Evolutionary conservation across 2,888 invertebrate species (phyloP), one percentile per base, ranked within the genome.

Genomic region (Ophion costatus): DNA sequence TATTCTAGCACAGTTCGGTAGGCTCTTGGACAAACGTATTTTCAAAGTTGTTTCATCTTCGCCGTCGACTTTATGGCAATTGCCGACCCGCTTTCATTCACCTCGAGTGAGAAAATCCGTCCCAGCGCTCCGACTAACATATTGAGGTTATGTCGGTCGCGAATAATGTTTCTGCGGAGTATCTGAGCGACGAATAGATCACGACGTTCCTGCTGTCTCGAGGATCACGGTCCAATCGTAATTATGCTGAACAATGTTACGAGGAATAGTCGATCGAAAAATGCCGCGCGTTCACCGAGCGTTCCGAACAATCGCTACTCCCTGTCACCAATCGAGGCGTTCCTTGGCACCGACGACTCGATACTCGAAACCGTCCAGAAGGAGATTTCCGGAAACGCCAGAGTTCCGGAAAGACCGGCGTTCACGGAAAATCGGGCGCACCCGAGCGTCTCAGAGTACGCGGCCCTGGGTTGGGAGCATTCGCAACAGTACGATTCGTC

Each of bases 181-280:
- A 17, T 57, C 14, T 22, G 29, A 64, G 20, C 4, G 45, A 45
- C 20, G n/a, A 63, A 38, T 33, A 22, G 17, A 45, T 69, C 20
- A 38, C n/a, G 14, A 61, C 6, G n/a, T 29, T 29, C 10, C 17
- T 1, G 24, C 17, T 20, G 6, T 22, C 42, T 42, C 2, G 20
- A 59, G 10, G 10, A n/a, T 24, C 17, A 57, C 14, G 3, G 17
- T 11, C 5, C 51, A 69, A 42, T 20, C n/a, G 7, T 9, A 64
- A 78, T 75, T 22, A 85, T 85, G 84, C 61, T 64, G 42, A 79
- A 42, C 38, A 24, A 79, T 66, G 75, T 20, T 6, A 56, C 66
- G 10, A 38, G 45, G 17, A 59, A 7, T 51, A 45, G 51, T 42
- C 64, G 61, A 61, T 76, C 66, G 22, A 63, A 70, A 70, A 56